Conservation (phyloP, 1,140 invertebrate genomes). For the Euborellia annulipes region DNA sequence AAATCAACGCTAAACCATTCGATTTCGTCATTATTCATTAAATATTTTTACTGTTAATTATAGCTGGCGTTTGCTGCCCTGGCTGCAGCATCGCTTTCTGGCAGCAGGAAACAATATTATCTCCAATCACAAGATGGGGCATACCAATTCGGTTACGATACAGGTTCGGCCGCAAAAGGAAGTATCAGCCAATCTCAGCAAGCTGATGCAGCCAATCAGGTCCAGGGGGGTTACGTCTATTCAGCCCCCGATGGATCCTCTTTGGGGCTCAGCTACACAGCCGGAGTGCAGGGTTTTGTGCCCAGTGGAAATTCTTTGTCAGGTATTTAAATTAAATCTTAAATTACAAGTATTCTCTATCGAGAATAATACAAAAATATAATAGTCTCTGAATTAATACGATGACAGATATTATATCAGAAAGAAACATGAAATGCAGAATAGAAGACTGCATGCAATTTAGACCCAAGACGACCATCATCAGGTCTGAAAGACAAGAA, state of each 20-base stretch:
- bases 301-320: conserved; percentile 5
- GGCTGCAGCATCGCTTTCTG: not conserved
- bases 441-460: no score
- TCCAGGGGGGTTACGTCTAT: conserved; percentile 13
- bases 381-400: no score
- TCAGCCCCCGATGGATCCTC: conserved; percentile 8
- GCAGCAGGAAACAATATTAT: conserved; percentile 13
- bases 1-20: not conserved
- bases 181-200: conserved; percentile 8
- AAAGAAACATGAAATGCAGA: no score
- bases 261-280: conserved; percentile 13
- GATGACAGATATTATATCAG: no score
- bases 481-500: no score
- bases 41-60: no score
- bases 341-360: no score
- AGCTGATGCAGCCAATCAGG: conserved; percentile 15
- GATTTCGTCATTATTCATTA: not conserved
- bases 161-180: conserved; percentile 9
- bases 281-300: conserved; percentile 12
- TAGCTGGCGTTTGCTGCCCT: no score
- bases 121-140: conserved; percentile 12
- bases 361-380: no score
- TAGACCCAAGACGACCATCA: no score
- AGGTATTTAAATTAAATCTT: no score
- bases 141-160: conserved; percentile 18